Base-by-base conservation (phyloP, 2,888 invertebrate genomes). In the Callinectes sapidus region DNA sequence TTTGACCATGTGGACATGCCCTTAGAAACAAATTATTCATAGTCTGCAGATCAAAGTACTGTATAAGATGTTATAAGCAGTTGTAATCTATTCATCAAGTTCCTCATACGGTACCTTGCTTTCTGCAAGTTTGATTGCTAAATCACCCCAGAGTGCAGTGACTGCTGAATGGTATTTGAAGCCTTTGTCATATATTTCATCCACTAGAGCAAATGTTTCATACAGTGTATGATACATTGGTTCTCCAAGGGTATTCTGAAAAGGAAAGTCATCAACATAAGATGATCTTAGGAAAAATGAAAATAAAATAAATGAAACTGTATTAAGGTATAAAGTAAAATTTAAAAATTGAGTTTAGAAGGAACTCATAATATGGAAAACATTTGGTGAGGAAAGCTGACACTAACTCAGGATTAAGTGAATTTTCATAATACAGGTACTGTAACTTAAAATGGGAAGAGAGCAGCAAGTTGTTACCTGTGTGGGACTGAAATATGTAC, bases 161-260 rank as follows among this genome's bases (percentile, higher is more conserved):
- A 95, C 87, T 14, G 95, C 93, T n/a, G 93, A 77, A 87, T 95
- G 95, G 39, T 95, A 95, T 35, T 92, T 94, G 94, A 95, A 95
- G 54, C 95, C 95, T 6, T 95, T 95, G 95, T 96, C 96, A 66
- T 96, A 95, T 91, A 95, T 95, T 35, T 94, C 95, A 71, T 95
- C 95, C 55, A 96, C 95, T 89, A 95, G 95, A 28, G 95, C 95
- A 93, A 95, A 95, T 8, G 95, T 96, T 90, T 96, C 96, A 77
- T 95, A 95, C 54, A 95, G 93, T 0, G 96, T 96, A 92, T 95
- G 96, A 93, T 95, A 96, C 88, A 96, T 94, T 1, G 96, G 96
- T 92, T 96, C 96, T 0, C 95, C 95, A 95, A 95, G 77, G 48
- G 92, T 92, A 95, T 48, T 77, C 94, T 94, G 91, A 28, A 54